phyloP scores from a whole-genome alignment of 2,797 vertebrate species.

The Diglossa cyanea region DNA sequence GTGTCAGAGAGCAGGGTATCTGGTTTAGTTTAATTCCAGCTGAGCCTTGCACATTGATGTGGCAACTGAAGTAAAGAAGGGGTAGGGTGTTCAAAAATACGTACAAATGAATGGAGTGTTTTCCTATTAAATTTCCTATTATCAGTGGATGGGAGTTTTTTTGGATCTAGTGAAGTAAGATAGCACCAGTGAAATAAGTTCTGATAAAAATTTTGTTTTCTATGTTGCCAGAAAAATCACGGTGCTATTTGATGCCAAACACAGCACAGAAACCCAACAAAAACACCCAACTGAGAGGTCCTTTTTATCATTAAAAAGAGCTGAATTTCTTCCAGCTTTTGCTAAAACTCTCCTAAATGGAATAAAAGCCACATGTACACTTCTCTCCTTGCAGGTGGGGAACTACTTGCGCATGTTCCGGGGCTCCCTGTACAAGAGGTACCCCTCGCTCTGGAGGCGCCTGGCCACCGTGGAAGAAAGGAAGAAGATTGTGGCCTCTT shows the following conservation, averaged over 20 bases:
- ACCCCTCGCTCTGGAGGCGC: conserved; percentile 94
- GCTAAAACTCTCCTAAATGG: not conserved
- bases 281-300: not conserved
- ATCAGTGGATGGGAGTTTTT: not conserved
- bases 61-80: not conserved
- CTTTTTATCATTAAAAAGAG: not conserved
- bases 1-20: not conserved
- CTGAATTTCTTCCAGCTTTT: not conserved
- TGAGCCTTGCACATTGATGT: not conserved
- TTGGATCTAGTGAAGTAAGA: not conserved
- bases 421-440: conserved; percentile 95
- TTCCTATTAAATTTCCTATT: not conserved
- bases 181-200: not conserved
- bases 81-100: not conserved
- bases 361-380: not conserved
- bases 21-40: not conserved
- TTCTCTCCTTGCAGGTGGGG: conserved; percentile 84
- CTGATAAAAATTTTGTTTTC: not conserved
- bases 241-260: not conserved
- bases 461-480: conserved; percentile 95
- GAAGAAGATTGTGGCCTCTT: conserved; percentile 98
- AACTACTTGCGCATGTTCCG: conserved; percentile 98
- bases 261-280: not conserved
- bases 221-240: not conserved
- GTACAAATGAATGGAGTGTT: not conserved